These are phyloP conservation scores for Cinara cedri DNA, from an alignment of 2,888 invertebrate genomes.

Conservation along the genomic window DNA sequence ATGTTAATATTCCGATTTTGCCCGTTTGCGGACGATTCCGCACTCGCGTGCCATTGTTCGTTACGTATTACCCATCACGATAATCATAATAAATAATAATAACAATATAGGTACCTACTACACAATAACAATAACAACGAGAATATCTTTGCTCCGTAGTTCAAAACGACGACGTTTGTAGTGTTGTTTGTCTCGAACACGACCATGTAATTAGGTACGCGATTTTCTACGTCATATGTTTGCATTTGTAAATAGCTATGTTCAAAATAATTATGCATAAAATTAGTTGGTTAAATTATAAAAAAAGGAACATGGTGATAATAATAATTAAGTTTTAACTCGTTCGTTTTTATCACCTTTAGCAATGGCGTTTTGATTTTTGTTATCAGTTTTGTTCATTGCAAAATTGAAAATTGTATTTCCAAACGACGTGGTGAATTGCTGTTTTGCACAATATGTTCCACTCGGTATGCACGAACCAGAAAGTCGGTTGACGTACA, in stretches of 20 bases:
- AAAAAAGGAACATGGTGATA: background rate
- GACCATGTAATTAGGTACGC: conserved; percentile 22
- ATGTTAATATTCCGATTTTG: background rate
- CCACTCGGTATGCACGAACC: background rate
- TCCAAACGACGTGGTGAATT: conserved; percentile 11
- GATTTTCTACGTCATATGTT: conserved; percentile 34
- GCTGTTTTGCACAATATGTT: background rate
- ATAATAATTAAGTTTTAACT: background rate
- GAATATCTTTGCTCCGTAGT: background rate
- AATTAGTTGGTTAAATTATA: conserved; percentile 18
- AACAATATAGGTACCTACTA: background rate
- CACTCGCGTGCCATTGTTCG: background rate
- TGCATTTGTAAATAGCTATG: conserved; percentile 19
- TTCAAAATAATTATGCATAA: conserved; percentile 16
- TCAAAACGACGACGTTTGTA: conserved; percentile 9
- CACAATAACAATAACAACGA: conserved; percentile 17
- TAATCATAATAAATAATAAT: background rate
- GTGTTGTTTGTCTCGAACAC: background rate
- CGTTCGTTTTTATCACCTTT: conserved; percentile 39
- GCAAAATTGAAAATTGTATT: conserved; percentile 25
- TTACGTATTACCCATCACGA: background rate
- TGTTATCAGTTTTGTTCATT: conserved; percentile 39
- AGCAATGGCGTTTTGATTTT: conserved; percentile 46
- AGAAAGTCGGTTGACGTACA: background rate
- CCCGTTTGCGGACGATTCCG: background rate